Evolutionary conservation across 2,888 invertebrate species (phyloP).

Genomic region (Aplocera efformata): DNA sequence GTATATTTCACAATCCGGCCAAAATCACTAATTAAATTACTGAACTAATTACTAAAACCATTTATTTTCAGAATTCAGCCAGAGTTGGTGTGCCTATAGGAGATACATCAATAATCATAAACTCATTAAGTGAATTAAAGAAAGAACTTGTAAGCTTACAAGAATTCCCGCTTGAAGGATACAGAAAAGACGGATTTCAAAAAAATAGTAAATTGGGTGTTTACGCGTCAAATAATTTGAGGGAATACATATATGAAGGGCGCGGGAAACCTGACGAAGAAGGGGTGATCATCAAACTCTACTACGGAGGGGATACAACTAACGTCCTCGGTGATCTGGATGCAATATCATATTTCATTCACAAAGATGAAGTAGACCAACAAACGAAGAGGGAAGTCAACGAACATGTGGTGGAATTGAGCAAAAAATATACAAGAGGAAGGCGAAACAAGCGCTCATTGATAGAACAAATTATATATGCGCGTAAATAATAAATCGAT

Average conservation of each 20-base stretch:
- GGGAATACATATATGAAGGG: conserved; percentile 35
- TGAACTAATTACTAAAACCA: not conserved
- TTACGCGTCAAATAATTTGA: conserved; percentile 41
- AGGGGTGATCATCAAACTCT: conserved; percentile 36
- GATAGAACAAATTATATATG: not conserved
- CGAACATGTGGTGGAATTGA: conserved; percentile 5
- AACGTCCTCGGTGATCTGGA: conserved; percentile 4
- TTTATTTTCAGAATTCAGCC: conserved; percentile 5
- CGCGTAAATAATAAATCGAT: too few species aligned
- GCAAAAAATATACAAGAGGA: not conserved
- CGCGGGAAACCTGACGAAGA: conserved; percentile 36
- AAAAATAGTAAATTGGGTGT: conserved; percentile 34
- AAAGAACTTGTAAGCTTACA: conserved; percentile 9
- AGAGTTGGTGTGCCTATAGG: not conserved
- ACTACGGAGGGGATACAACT: conserved; percentile 19
- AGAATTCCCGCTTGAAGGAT: conserved; percentile 31
- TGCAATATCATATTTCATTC: conserved; percentile 13
- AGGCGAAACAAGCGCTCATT: not conserved
- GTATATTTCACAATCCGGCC: too few species aligned
- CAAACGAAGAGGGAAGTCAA: not conserved
- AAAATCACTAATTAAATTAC: too few species aligned
- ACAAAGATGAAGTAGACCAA: conserved; percentile 7
- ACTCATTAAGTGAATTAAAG: conserved; percentile 2
- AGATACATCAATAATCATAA: conserved; percentile 4
- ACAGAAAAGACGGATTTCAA: conserved; percentile 32